A percentile compares a stretch with the other conserved stretches of the same genome.
Conservation (phyloP, 2,888 invertebrate species). For the Phymatocera aterrima region DNA sequence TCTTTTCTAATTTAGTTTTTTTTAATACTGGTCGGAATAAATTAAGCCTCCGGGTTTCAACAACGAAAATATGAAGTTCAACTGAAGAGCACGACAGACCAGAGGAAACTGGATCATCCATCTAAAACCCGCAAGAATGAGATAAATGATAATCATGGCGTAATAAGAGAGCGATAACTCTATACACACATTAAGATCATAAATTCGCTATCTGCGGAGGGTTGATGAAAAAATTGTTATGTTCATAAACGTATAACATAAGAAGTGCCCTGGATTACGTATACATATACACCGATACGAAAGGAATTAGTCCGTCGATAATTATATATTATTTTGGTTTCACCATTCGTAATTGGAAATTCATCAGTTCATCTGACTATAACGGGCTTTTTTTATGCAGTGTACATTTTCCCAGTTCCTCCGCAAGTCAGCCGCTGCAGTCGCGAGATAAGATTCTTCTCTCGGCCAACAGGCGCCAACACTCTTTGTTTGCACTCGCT, state of each 20-base stretch:
- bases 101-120: constrained; percentile 46
- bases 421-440: too few relatives aligned
- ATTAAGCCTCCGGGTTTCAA: neutral
- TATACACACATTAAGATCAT: neutral
- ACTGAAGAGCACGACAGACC: neutral
- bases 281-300: too few relatives aligned
- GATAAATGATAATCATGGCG: neutral
- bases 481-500: constrained; percentile 4
- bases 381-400: too few relatives aligned
- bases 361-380: too few relatives aligned
- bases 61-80: neutral
- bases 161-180: neutral
- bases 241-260: too few relatives aligned
- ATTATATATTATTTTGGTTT: too few relatives aligned
- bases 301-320: too few relatives aligned
- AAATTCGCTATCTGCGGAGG: too few relatives aligned
- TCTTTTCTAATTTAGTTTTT: neutral
- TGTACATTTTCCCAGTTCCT: neutral
- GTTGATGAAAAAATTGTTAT: too few relatives aligned
- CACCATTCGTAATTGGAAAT: too few relatives aligned
- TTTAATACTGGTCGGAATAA: neutral
- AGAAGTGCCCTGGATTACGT: too few relatives aligned
- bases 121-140: constrained; percentile 51
- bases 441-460: neutral
- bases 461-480: constrained; percentile 17